These are phyloP conservation scores for Alauda arvensis DNA, from an alignment of 2,797 vertebrate species.

Conservation along the genomic window DNA sequence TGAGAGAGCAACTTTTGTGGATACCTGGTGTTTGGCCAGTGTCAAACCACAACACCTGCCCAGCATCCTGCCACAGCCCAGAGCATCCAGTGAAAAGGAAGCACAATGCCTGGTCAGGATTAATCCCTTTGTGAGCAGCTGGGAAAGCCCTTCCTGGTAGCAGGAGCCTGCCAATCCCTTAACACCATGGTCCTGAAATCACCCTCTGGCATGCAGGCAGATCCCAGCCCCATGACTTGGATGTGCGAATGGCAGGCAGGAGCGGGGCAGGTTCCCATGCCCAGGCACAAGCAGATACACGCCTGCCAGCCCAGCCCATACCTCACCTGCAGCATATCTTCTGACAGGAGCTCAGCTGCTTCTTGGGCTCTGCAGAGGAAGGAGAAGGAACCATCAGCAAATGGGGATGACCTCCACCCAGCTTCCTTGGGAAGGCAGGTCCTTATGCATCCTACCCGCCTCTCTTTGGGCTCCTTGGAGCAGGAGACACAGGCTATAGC, in stretches of 20 bases:
- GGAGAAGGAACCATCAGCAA: constrained; percentile 46
- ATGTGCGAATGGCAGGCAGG: neutral
- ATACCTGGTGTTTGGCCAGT: neutral
- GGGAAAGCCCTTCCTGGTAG: neutral
- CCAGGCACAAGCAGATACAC: constrained; percentile 12
- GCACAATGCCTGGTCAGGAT: neutral
- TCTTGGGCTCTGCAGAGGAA: constrained; percentile 81
- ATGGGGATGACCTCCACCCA: neutral
- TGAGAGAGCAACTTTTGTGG: neutral
- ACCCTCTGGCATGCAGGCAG: rapidly evolving
- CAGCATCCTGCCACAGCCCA: neutral
- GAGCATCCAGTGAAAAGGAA: neutral
- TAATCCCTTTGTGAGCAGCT: neutral
- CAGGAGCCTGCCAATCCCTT: neutral
- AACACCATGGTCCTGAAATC: neutral
- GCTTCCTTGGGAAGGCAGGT: neutral
- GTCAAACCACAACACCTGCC: neutral
- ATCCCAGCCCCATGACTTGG: neutral
- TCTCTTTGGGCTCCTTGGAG: neutral
- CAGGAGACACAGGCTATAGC: neutral
- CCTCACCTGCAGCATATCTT: constrained; percentile 87
- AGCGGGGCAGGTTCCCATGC: neutral
- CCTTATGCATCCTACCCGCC: neutral
- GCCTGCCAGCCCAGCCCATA: neutral
- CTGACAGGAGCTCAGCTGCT: constrained; percentile 87